Base-by-base conservation (phyloP, 2,113 vertebrate species). In the Taurulus bubalis region DNA sequence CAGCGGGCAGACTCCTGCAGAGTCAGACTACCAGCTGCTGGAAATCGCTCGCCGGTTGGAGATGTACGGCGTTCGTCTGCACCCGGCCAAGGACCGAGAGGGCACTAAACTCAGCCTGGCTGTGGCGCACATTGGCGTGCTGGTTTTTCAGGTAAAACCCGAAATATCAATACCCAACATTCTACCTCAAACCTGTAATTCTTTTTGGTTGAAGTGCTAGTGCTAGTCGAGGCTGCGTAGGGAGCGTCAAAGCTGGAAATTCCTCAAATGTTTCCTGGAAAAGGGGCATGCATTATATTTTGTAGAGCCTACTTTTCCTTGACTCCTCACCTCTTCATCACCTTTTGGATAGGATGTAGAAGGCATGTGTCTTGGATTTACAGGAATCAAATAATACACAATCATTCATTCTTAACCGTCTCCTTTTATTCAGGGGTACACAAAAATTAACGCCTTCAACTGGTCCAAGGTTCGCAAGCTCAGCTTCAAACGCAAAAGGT, bases 381-480 rank as follows among this genome's bases (percentile, higher is more conserved):
- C 28, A 32, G 22, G 15, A 18, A 66, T 11, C 4, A 28, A 47
- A 47, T 47, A 30, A 26, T 9, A n/a, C 14, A 65, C 36, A 16
- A n/a, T 24, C 14, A 10, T 47, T 24, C 14, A 10, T 47, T 49
- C 28, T 55, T 38, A 20, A 64, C 53, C 32, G 15, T 42, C 6
- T 26, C 14, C 14, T 67, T 69, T 69, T 30, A 1, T 85, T 71
- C 55, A 99, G 98, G 96, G 96, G 7, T 96, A 96, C 91, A 98
- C 97, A 1, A 99, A 96, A 93, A 99, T 99, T 82, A 99, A 99
- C 74, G 96, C 97, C 67, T 99, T 99, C 91, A 99, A 98, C 91
- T 99, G 98, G 98, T 96, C 97, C 62, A 99, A 98, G 88, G 96
- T 99, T 78, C 96, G 98, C 82, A 99, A 99, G 84, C 95, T 99